Base-by-base conservation (phyloP, 2,797 vertebrate genomes). In the Myotis pilosus region DNA sequence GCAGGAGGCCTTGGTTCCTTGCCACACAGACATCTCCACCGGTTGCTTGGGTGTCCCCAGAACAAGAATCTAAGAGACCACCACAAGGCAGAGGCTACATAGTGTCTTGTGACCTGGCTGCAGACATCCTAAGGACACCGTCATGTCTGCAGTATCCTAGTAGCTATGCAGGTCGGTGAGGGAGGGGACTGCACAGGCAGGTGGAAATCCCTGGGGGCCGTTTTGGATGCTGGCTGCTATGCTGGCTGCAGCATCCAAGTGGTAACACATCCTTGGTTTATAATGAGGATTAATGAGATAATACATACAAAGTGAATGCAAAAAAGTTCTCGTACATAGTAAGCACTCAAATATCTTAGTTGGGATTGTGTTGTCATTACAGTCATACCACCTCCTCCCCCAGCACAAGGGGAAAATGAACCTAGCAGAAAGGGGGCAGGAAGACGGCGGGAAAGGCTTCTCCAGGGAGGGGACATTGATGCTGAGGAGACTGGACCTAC, bases 91-190 rank as follows among this genome's bases (percentile, higher is more conserved):
- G 49, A 41, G 41, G 15, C 83, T 57, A 0, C 12, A 5, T 36
- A 9, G 2, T 16, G 38, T 57, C n/a, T 49, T 30, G 1, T 41
- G 44, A 6, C 71, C 19, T 33, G 2, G 19, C 11, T 15, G 22
- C 12, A 10, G 60, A 81, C 51, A 28, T 30, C 55, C 60, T 30
- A 30, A 15, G 28, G 60, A 6, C 36, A 1, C 55, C 9, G 51
- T 53, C 62, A 1, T 64, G 71, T 66, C 47, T n/a, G 17, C 11
- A 3, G 4, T 8, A 0, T 49, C n/a, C 3, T 8, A 0, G 19
- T 8, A 23, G 33, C 55, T 28, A 10, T 4, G n/a, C 87, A 8
- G 36, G 83, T 23, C 75, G 36, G 30, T 16, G 41, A 30, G n/a
- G 33, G 72, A 76, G 51, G 82, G 38, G 47, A 5, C 23, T n/a